phyloP scores from a whole-genome alignment of 1,140 invertebrate species.

The Achatina immaculata region DNA sequence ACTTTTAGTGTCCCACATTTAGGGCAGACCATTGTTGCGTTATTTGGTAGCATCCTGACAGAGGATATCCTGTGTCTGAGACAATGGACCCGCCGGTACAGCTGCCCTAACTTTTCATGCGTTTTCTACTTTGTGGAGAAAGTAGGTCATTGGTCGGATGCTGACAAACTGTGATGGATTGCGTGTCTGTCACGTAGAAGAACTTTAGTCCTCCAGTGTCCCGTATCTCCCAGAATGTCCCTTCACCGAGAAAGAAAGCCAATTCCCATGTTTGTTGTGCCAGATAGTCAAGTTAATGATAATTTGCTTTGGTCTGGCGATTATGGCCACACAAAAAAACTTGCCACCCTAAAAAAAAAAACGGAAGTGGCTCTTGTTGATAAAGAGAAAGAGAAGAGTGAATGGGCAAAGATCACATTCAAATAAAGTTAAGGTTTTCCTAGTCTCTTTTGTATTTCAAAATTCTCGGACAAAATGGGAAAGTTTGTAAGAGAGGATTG shows the following conservation, averaged over 20 bases:
- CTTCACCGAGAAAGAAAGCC: not conserved
- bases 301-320: not conserved
- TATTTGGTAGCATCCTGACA: not conserved
- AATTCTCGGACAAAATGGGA: not conserved
- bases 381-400: not conserved
- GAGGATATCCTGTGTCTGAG: not conserved
- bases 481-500: too few relatives aligned
- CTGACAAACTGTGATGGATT: slow-evolving; percentile 11
- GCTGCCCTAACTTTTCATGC: not conserved
- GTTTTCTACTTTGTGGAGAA: not conserved
- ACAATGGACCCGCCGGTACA: not conserved
- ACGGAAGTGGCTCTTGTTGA: not conserved
- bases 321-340: not conserved
- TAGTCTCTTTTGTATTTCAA: not conserved
- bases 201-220: not conserved
- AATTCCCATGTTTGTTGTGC: not conserved
- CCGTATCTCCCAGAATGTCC: not conserved
- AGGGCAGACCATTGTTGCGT: not conserved
- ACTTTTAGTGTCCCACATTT: slow-evolving; percentile 6
- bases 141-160: slow-evolving; percentile 1
- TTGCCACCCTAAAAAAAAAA: not conserved
- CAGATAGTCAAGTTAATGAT: not conserved
- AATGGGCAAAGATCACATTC: not conserved
- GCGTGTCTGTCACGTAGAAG: not conserved
- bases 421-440: not conserved